phyloP scores from a whole-genome alignment of 2,797 vertebrate species.

The Macropus fuliginosus region DNA sequence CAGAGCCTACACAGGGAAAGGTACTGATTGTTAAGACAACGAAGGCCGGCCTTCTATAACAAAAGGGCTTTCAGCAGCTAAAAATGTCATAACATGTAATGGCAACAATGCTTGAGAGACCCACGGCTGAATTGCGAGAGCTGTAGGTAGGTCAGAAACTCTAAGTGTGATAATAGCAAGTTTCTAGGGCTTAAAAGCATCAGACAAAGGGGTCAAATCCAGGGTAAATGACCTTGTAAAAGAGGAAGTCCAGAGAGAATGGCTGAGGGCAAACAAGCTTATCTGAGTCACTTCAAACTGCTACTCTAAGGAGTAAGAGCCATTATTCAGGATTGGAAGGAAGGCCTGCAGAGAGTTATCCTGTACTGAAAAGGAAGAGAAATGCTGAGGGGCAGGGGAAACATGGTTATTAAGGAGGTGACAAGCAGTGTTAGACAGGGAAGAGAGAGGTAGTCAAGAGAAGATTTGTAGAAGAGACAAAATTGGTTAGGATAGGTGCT shows the following conservation, averaged over 20 bases:
- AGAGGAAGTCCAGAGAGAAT: slow-evolving; percentile 47
- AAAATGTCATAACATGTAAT: slow-evolving; percentile 13
- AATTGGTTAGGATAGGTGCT: not conserved
- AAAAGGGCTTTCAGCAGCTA: slow-evolving; percentile 24
- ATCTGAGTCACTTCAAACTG: slow-evolving; percentile 32
- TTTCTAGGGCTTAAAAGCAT: slow-evolving; percentile 1
- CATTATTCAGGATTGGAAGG: not conserved
- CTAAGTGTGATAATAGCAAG: not conserved
- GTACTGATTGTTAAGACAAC: not conserved
- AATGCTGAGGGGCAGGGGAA: not conserved
- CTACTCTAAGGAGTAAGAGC: not conserved
- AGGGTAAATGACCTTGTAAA: slow-evolving; percentile 55
- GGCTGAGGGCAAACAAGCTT: not conserved
- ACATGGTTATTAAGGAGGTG: not conserved
- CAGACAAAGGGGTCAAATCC: slow-evolving; percentile 50
- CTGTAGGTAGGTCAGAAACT: slow-evolving; percentile 54
- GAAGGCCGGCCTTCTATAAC: not conserved
- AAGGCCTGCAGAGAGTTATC: slow-evolving; percentile 13
- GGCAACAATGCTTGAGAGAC: slow-evolving; percentile 39
- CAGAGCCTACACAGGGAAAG: slow-evolving; percentile 1
- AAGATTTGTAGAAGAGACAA: not conserved
- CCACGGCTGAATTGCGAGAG: not conserved
- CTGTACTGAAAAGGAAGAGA: not conserved
- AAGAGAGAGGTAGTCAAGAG: not conserved
- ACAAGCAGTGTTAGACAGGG: not conserved